Conservation (phyloP, 2,113 vertebrate genomes). For the Pelecanoides urinatrix region DNA sequence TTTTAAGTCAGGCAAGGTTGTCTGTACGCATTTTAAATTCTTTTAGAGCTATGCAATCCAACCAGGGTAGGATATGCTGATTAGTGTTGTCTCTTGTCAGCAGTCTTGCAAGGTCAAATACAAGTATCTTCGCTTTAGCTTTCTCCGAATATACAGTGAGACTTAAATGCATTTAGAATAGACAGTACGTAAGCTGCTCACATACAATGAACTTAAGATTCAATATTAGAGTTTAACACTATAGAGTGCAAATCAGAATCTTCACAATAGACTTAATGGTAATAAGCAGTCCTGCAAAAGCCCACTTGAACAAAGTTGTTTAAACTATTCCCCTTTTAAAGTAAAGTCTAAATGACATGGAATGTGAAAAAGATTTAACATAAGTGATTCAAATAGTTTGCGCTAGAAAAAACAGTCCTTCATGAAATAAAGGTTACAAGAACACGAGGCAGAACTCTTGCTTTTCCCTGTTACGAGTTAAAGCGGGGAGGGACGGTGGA, state of each 20-base stretch:
- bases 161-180: conserved; percentile 90
- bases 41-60: conserved; percentile 85
- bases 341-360: conserved; percentile 88
- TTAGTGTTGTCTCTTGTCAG: conserved; percentile 91
- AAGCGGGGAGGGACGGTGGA: conserved; percentile 84
- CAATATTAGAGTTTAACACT: conserved; percentile 91
- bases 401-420: conserved; percentile 92
- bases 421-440: conserved; percentile 89
- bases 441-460: conserved; percentile 78
- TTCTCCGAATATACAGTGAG: conserved; percentile 88
- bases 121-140: conserved; percentile 78
- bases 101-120: conserved; percentile 85
- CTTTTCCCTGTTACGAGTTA: conserved; percentile 76
- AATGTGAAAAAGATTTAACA: conserved; percentile 92
- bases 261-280: conserved; percentile 91
- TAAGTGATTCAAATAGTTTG: conserved; percentile 81
- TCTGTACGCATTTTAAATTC: conserved; percentile 84
- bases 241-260: conserved; percentile 98
- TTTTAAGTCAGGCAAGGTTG: conserved; percentile 76
- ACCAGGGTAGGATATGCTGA: conserved; percentile 83
- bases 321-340: conserved; percentile 78
- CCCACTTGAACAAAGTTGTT: conserved; percentile 73
- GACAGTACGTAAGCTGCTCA: conserved; percentile 92
- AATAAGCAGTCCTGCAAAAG: conserved; percentile 77
- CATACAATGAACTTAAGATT: conserved; percentile 89